Percentiles rank a stretch among this genome's conserved stretches.
phyloP scores from a whole-genome alignment of 2,888 invertebrate genomes.

The Campoletis raptor region DNA sequence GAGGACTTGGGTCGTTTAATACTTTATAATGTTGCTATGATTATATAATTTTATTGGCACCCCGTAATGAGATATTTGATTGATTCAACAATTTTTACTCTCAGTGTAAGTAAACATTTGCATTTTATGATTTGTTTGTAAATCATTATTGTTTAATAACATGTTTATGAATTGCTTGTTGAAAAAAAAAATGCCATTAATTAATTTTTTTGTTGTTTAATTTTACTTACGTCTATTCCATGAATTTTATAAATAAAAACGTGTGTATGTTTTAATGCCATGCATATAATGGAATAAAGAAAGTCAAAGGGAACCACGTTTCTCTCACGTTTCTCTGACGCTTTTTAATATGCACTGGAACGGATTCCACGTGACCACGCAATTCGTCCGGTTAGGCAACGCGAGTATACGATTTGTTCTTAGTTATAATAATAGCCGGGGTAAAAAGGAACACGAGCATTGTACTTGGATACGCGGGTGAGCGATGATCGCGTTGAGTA shows the following conservation, averaged over 20 bases:
- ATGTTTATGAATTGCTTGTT: neutral
- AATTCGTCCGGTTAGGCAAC: conserved; percentile 68
- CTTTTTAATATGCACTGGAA: conserved; percentile 38
- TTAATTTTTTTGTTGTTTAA: neutral
- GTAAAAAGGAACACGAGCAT: conserved; percentile 28
- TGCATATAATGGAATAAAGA: conserved; percentile 45
- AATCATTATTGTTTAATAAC: neutral
- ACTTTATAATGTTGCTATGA: too few relatives aligned
- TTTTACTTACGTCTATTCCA: neutral
- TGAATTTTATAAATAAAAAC: neutral
- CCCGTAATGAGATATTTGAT: too few relatives aligned
- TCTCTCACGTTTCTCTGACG: conserved; percentile 56
- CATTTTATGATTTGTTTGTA: neutral
- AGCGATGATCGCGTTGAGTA: conserved; percentile 67
- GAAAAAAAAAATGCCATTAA: neutral
- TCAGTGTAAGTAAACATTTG: neutral
- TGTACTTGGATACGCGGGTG: conserved; percentile 59
- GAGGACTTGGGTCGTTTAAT: too few relatives aligned
- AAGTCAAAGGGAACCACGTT: conserved; percentile 54
- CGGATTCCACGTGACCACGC: conserved; percentile 64
- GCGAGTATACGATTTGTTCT: conserved; percentile 37
- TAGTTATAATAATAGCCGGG: conserved; percentile 42
- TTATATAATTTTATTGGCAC: too few relatives aligned
- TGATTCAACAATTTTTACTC: too few relatives aligned
- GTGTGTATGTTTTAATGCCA: neutral